A percentile compares a stretch with the other conserved stretches of the same genome.
Conservation (phyloP, 2,888 invertebrate genomes). For the Coleophora flavipennella region DNA sequence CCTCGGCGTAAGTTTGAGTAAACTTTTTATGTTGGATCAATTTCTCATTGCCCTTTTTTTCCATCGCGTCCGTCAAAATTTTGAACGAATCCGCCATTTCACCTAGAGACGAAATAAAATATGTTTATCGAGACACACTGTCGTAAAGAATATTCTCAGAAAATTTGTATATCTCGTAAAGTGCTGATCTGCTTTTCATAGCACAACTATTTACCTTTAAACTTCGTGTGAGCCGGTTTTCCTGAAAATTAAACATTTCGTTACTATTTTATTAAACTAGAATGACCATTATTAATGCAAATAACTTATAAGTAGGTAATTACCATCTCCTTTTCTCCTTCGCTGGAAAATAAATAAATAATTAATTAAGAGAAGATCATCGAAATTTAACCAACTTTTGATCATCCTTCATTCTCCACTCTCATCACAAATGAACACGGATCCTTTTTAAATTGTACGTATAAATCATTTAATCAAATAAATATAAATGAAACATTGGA, state of each 20-base stretch:
- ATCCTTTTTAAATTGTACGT: conserved; percentile 7
- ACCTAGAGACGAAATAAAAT: conserved; percentile 22
- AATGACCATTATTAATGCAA: neutral
- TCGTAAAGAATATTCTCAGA: no score
- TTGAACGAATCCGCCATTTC: conserved; percentile 46
- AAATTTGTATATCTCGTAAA: conserved; percentile 1
- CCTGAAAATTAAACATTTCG: conserved; percentile 28
- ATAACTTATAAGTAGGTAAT: neutral
- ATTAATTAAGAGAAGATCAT: neutral
- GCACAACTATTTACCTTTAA: conserved; percentile 44
- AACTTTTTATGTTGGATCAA: conserved; percentile 42
- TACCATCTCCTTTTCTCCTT: neutral
- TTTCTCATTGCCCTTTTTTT: conserved; percentile 30
- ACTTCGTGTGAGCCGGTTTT: conserved; percentile 36
- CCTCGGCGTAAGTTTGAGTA: conserved; percentile 36
- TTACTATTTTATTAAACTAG: neutral
- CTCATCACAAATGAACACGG: conserved; percentile 53
- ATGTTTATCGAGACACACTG: no score
- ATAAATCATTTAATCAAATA: conserved; percentile 10
- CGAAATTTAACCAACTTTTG: conserved; percentile 15
- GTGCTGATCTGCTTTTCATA: no score
- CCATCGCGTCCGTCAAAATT: conserved; percentile 42
- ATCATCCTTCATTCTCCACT: conserved; percentile 56
- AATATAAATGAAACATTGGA: conserved; percentile 16
- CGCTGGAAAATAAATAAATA: conserved; percentile 11